phyloP scores from a whole-genome alignment of 2,888 invertebrate species.

The Conchocele bisecta region DNA sequence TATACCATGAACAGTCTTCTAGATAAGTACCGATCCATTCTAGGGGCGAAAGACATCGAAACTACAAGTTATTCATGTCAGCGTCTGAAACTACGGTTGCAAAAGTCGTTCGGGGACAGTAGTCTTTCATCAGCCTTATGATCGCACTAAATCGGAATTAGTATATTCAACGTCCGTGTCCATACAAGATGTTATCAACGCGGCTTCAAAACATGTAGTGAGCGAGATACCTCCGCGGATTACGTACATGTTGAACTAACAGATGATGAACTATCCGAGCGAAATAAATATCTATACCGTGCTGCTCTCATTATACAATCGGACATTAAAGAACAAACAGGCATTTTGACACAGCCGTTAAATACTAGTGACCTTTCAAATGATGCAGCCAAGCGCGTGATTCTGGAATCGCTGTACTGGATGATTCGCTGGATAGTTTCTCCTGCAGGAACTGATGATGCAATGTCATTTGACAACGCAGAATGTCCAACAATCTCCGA shows the following conservation, averaged over 20 bases:
- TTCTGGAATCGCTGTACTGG: background rate
- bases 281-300: background rate
- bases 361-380: background rate
- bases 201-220: background rate
- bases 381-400: background rate
- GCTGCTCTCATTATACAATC: conserved; percentile 1
- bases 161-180: conserved; percentile 7
- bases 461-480: background rate
- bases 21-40: background rate
- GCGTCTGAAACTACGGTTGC: background rate
- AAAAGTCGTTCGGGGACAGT: background rate
- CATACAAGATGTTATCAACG: background rate
- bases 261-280: background rate
- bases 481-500: background rate
- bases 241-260: too few relatives aligned
- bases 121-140: too few relatives aligned
- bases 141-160: background rate
- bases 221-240: too few relatives aligned
- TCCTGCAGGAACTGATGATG: background rate
- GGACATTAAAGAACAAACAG: background rate
- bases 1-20: background rate
- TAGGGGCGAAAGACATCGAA: background rate
- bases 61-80: background rate
- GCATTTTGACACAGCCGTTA: background rate
- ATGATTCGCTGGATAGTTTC: background rate